Evolutionary conservation across 2,888 invertebrate species (phyloP).

Genomic region (Candidula unifasciata): DNA sequence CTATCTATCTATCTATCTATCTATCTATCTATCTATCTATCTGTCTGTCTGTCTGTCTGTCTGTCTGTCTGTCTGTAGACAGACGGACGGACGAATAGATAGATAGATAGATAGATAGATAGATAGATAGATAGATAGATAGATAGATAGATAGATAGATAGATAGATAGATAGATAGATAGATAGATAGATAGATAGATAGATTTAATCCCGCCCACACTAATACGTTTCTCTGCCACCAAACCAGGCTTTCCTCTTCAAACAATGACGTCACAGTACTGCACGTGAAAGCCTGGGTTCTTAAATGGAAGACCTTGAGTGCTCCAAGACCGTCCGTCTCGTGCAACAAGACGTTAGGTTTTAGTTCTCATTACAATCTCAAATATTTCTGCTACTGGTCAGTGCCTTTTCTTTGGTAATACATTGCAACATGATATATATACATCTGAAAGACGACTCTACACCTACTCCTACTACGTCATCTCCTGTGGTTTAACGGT

Average conservation of each 20-base stretch:
- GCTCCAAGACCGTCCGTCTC: not conserved
- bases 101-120: not conserved
- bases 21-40: no score
- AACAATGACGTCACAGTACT: not conserved
- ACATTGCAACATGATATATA: no score
- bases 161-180: constrained; percentile 23
- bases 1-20: no score
- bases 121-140: constrained; percentile 13
- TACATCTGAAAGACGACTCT: no score
- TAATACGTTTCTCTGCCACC: not conserved
- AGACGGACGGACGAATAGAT: not conserved
- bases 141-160: constrained; percentile 1
- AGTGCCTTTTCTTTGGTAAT: no score
- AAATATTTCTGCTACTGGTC: no score
- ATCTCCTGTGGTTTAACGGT: no score
- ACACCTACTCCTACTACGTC: no score
- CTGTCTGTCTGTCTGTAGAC: no score
- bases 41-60: no score
- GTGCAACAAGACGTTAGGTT: no score
- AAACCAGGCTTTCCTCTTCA: not conserved
- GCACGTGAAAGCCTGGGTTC: not conserved
- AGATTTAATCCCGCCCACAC: not conserved
- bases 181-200: constrained; percentile 10
- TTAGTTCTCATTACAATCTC: no score
- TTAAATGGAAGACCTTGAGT: constrained; percentile 3